A percentile compares a stretch with the other conserved stretches of the same genome.
phyloP scores from a whole-genome alignment of 2,113 vertebrate genomes.

The Hoplias malabaricus region DNA sequence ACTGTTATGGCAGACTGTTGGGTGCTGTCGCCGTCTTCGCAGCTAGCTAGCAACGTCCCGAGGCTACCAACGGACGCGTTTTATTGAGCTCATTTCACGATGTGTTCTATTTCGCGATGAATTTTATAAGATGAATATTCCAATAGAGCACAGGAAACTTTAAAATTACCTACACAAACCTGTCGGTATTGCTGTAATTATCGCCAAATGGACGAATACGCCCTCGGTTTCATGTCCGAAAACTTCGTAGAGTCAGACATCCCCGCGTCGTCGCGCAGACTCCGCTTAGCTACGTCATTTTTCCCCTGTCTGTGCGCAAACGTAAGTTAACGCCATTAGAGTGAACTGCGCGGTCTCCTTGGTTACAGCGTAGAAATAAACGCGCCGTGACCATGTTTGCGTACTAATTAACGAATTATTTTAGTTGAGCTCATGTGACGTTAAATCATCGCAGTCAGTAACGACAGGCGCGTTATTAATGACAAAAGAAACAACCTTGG shows the following conservation, averaged over 20 bases:
- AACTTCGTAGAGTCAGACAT: conserved; percentile 55
- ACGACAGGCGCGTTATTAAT: too few species aligned
- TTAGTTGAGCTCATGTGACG: not conserved
- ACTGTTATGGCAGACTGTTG: not conserved
- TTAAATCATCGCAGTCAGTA: too few species aligned
- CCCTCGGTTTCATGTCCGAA: conserved; percentile 48
- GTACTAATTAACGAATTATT: not conserved
- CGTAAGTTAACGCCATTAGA: not conserved
- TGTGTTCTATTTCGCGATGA: not conserved
- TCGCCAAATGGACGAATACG: conserved; percentile 60
- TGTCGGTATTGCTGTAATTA: conserved; percentile 44
- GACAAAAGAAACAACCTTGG: too few species aligned
- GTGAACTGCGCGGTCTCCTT: conserved; percentile 9
- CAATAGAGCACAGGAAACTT: conserved; percentile 6
- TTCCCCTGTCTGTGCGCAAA: conserved; percentile 2
- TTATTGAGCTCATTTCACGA: not conserved
- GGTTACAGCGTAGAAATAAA: conserved; percentile 11
- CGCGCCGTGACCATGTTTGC: not conserved
- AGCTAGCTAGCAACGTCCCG: conserved; percentile 6
- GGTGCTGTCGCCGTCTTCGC: not conserved
- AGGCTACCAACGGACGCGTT: not conserved
- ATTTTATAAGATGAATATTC: not conserved
- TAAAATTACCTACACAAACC: conserved; percentile 9
- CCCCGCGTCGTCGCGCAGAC: conserved; percentile 56
- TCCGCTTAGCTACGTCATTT: conserved; percentile 45